phyloP scores from a whole-genome alignment of 2,797 vertebrate genomes.

The Hozukius guyotensis region DNA sequence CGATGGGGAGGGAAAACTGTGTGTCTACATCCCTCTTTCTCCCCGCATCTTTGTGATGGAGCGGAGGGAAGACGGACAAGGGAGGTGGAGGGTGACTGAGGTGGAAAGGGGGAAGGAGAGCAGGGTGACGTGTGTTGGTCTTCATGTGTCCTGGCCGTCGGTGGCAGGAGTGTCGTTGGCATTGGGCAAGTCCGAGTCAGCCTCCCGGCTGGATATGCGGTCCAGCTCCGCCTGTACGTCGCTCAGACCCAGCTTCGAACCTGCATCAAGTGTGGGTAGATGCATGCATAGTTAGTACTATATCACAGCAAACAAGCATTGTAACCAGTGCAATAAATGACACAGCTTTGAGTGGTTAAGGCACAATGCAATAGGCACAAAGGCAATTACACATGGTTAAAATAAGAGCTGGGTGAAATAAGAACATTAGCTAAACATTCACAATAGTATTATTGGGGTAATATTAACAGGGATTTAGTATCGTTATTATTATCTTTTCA shows the following conservation, averaged over 20 bases:
- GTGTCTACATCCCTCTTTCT: constrained; percentile 33
- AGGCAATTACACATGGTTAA: constrained; percentile 54
- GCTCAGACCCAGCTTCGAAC: constrained; percentile 95
- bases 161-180: constrained; percentile 78
- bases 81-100: constrained; percentile 44
- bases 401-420: constrained; percentile 52
- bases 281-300: not conserved
- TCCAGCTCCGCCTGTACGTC: constrained; percentile 98
- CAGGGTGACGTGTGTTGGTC: constrained; percentile 67
- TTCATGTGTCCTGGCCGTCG: constrained; percentile 91
- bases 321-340: not conserved
- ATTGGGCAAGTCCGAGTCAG: constrained; percentile 86
- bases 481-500: not conserved
- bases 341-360: not conserved
- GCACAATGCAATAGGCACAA: constrained; percentile 36
- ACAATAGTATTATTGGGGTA: not conserved
- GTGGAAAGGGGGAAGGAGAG: constrained; percentile 19
- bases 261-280: constrained; percentile 68
- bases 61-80: constrained; percentile 42
- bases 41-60: constrained; percentile 46
- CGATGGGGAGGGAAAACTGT: constrained; percentile 22
- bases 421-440: not conserved
- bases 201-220: constrained; percentile 95
- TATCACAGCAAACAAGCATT: not conserved
- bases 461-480: not conserved